phyloP scores from a whole-genome alignment of 2,888 invertebrate species.

The Nebria salina region DNA sequence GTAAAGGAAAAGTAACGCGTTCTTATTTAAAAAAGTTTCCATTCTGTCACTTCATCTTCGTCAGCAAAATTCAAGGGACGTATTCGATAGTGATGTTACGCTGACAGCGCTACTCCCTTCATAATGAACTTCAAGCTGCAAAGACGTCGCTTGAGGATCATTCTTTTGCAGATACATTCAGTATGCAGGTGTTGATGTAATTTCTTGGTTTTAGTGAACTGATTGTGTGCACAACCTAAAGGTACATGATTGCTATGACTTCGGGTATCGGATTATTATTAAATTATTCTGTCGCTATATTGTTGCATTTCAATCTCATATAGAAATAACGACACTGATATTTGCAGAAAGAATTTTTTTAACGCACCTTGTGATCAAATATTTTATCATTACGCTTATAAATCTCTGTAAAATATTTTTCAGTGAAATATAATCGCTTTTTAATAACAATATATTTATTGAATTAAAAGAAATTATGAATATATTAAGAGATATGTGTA shows the following conservation, averaged over 20 bases:
- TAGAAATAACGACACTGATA: no score
- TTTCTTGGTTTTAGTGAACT: not conserved
- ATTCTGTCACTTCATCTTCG: constrained; percentile 40
- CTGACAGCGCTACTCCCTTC: constrained; percentile 15
- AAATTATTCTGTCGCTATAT: no score
- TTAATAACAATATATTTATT: no score
- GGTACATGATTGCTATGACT: not conserved
- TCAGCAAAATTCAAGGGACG: constrained; percentile 25
- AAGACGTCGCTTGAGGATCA: not conserved
- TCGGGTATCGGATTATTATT: not conserved
- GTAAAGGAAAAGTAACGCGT: constrained; percentile 29
- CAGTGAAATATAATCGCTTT: no score
- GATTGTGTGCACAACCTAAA: no score
- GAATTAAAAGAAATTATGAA: no score
- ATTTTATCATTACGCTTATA: no score
- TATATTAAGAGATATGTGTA: no score
- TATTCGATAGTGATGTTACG: constrained; percentile 24
- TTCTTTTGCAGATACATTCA: not conserved
- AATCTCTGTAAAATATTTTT: no score
- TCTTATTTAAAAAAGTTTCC: constrained; percentile 38
- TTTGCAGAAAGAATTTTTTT: no score
- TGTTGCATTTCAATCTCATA: no score
- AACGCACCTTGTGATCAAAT: no score
- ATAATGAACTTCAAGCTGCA: not conserved
- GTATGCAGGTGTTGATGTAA: not conserved